Conservation (phyloP, 1,140 invertebrate species). For the Drosophila bipectinata region DNA sequence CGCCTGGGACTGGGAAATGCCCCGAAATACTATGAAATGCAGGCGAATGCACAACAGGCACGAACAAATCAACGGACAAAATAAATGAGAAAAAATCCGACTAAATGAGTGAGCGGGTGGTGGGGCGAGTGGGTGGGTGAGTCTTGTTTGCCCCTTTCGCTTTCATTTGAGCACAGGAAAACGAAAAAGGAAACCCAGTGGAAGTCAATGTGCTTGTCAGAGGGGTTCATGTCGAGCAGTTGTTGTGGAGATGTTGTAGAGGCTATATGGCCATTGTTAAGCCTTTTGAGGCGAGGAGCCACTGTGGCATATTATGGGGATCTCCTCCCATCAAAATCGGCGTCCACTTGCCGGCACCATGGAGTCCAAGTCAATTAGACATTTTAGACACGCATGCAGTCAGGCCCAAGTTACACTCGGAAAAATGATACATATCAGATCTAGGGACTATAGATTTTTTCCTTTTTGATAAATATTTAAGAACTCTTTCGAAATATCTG, state of each 20-base stretch:
- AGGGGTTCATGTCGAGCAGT: constrained; percentile 73
- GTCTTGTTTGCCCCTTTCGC: constrained; percentile 61
- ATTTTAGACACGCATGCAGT: constrained; percentile 75
- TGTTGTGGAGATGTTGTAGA: constrained; percentile 28
- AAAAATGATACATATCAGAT: too few relatives aligned
- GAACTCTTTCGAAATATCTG: neutral
- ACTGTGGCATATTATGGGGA: constrained; percentile 48
- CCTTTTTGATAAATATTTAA: neutral
- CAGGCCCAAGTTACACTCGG: constrained; percentile 7
- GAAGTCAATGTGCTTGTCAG: constrained; percentile 74
- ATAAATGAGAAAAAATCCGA: constrained; percentile 71
- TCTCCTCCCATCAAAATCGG: constrained; percentile 13
- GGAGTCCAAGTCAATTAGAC: constrained; percentile 68
- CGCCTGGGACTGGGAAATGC: constrained; percentile 42
- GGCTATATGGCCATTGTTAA: constrained; percentile 66
- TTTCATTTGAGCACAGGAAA: constrained; percentile 55
- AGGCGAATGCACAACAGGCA: constrained; percentile 57
- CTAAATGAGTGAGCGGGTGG: constrained; percentile 37
- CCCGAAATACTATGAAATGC: constrained; percentile 50
- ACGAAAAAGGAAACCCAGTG: constrained; percentile 74
- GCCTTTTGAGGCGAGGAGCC: constrained; percentile 63
- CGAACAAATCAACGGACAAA: constrained; percentile 69
- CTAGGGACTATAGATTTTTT: too few relatives aligned
- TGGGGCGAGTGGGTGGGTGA: constrained; percentile 8
- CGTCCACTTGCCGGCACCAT: constrained; percentile 13